A percentile compares a stretch with the other conserved stretches of the same genome.
These are phyloP conservation scores for Platysternon megacephalum DNA, from an alignment of 2,113 vertebrate genomes.

Conservation along the genomic window DNA sequence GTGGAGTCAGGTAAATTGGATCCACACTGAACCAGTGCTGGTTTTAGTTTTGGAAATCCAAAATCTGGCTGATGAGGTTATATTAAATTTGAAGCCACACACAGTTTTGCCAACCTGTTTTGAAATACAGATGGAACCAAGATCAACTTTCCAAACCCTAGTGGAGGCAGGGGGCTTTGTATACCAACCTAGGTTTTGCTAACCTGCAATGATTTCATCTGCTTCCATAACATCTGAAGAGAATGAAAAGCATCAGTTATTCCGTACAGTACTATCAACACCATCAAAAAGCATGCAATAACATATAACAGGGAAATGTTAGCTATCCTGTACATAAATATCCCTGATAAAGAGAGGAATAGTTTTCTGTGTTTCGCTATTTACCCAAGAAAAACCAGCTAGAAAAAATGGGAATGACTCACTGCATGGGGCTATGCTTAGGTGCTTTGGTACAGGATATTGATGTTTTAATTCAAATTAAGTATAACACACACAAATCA, in stretches of 20 bases:
- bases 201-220: background rate
- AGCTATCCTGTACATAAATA: background rate
- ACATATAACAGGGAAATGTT: background rate
- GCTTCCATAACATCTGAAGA: background rate
- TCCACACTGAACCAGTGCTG: too few relatives aligned
- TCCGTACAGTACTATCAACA: background rate
- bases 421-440: background rate
- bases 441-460: constrained; percentile 9
- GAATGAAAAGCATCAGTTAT: background rate
- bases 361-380: background rate
- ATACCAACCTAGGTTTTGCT: background rate
- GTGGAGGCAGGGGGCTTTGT: background rate
- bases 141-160: background rate
- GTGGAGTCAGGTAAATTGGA: too few relatives aligned
- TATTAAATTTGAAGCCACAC: background rate
- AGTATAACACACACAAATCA: constrained; percentile 7
- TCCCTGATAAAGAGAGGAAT: background rate
- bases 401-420: background rate
- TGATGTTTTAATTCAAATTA: constrained; percentile 52
- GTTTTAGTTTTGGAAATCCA: background rate
- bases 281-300: background rate
- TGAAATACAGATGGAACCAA: background rate
- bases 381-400: background rate
- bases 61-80: background rate
- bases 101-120: background rate